Evolutionary conservation across 2,888 invertebrate species (phyloP).

Genomic region (Parelbella ahira): DNA sequence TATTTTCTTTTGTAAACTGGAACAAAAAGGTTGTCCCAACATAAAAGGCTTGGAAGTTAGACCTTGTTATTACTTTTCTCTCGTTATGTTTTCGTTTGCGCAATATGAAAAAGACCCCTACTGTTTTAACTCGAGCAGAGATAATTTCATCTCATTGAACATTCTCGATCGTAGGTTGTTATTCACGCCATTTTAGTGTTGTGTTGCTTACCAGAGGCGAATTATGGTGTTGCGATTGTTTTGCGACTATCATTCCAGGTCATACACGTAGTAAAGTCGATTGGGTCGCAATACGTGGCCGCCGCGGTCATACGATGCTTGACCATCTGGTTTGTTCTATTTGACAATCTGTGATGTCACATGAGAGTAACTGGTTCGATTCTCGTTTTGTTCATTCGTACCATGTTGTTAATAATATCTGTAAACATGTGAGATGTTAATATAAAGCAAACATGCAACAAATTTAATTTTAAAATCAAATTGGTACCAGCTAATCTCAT

Average conservation of each 20-base stretch:
- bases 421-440: too few species aligned
- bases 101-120: constrained; percentile 24
- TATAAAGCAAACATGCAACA: too few species aligned
- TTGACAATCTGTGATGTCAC: constrained; percentile 44
- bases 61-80: constrained; percentile 7
- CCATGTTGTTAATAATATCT: too few species aligned
- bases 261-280: constrained; percentile 54
- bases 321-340: constrained; percentile 71
- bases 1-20: constrained; percentile 10
- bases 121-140: constrained; percentile 7
- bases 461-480: too few species aligned
- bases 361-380: constrained; percentile 37
- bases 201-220: constrained; percentile 29
- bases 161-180: neutral
- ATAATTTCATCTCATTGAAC: too few species aligned
- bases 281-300: constrained; percentile 49
- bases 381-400: constrained; percentile 3
- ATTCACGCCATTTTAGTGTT: constrained; percentile 28
- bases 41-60: constrained; percentile 6
- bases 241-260: constrained; percentile 73
- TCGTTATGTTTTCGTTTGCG: too few species aligned
- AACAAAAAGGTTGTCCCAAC: neutral
- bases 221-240: constrained; percentile 42
- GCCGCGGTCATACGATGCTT: constrained; percentile 65
- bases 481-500: constrained; percentile 19